Evolutionary conservation across 1,140 invertebrate genomes (phyloP).

Genomic region (Brachionus koreanus): DNA sequence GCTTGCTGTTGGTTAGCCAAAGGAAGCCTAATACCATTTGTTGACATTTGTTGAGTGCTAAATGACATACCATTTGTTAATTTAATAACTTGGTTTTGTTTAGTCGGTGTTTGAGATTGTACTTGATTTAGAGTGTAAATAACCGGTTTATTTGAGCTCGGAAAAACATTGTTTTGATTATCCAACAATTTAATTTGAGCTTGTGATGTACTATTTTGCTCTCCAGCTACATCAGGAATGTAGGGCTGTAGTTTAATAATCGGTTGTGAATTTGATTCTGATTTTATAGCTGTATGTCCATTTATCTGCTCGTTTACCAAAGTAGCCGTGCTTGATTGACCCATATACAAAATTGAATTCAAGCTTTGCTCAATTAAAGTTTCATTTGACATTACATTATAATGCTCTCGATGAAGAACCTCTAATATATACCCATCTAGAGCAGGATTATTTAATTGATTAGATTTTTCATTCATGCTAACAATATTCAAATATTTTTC

Average conservation of each 20-base stretch:
- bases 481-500: conserved; percentile 3
- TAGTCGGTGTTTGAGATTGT: not conserved
- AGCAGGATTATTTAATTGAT: not conserved
- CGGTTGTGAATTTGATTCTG: not conserved
- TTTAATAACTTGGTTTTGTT: conserved; percentile 20
- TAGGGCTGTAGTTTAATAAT: conserved; percentile 31
- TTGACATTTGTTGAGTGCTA: not conserved
- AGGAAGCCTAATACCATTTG: not conserved
- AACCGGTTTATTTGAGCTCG: not conserved
- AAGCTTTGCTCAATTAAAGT: conserved; percentile 4
- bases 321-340: not conserved
- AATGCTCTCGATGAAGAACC: conserved; percentile 30
- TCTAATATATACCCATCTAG: conserved; percentile 20
- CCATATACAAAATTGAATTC: not conserved
- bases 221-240: not conserved
- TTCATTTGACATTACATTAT: conserved; percentile 13
- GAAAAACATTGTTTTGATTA: not conserved
- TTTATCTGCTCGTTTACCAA: not conserved
- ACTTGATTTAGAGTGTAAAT: not conserved
- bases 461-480: not conserved
- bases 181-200: not conserved
- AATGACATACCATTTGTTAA: not conserved
- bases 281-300: not conserved
- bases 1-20: not conserved
- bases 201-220: not conserved